Evolutionary conservation across 2,113 vertebrate genomes (phyloP).

Genomic region (Elachura formosa): DNA sequence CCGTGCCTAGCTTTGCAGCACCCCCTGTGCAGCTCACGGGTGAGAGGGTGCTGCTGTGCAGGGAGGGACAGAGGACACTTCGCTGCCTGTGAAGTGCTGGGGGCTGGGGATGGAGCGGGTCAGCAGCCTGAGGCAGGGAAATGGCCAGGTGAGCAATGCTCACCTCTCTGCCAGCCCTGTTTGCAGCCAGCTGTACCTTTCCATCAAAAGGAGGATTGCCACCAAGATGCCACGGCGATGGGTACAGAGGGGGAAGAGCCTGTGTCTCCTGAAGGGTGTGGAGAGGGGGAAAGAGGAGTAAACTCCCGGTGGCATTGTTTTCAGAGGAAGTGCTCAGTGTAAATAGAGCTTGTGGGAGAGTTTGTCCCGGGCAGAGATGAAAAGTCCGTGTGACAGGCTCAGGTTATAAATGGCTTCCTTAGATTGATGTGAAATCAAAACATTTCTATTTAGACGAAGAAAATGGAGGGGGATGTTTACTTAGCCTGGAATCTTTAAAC

Average conservation of each 20-base stretch:
- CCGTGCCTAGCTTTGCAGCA: not conserved
- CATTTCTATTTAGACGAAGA: slow-evolving; percentile 75
- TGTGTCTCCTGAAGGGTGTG: not conserved
- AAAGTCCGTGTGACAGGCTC: slow-evolving; percentile 75
- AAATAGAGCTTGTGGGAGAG: slow-evolving; percentile 84
- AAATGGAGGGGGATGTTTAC: slow-evolving; percentile 79
- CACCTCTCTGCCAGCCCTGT: not conserved
- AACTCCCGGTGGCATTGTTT: slow-evolving; percentile 91
- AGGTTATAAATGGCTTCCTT: slow-evolving; percentile 83
- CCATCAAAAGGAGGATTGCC: not conserved
- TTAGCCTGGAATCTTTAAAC: slow-evolving; percentile 70
- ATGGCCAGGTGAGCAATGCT: not conserved
- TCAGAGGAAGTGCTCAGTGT: slow-evolving; percentile 89
- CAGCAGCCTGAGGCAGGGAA: not conserved
- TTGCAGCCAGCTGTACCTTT: not conserved
- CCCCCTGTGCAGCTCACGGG: fast-evolving
- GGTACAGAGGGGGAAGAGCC: not conserved
- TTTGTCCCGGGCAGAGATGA: slow-evolving; percentile 78
- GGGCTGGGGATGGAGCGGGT: not conserved
- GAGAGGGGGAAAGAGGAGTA: slow-evolving; percentile 8
- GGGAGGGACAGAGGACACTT: not conserved
- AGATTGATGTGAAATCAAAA: slow-evolving; percentile 78
- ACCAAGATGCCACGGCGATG: not conserved
- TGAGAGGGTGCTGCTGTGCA: not conserved
- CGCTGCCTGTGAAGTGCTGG: too few species aligned